A percentile compares a stretch with the other conserved stretches of the same genome.
These are phyloP conservation scores for Sialis fuliginosa DNA, from an alignment of 2,888 invertebrate species.

Conservation along the genomic window DNA sequence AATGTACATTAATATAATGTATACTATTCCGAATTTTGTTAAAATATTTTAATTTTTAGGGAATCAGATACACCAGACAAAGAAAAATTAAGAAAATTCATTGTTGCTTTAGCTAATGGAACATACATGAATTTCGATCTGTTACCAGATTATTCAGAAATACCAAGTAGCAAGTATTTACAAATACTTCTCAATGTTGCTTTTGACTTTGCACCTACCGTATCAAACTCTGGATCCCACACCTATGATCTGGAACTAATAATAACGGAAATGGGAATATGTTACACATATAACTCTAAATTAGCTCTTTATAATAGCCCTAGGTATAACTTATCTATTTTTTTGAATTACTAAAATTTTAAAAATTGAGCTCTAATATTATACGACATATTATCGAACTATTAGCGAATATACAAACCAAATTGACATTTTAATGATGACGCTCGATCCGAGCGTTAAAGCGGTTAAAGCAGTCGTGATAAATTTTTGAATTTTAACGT, in stretches of 20 bases:
- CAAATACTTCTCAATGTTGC: constrained; percentile 34
- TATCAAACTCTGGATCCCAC: constrained; percentile 20
- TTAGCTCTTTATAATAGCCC: constrained; percentile 40
- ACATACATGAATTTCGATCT: constrained; percentile 39
- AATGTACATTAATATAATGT: constrained; percentile 21
- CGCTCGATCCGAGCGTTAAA: too few relatives aligned
- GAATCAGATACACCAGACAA: constrained; percentile 27
- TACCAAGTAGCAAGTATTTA: constrained; percentile 37
- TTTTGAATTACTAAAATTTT: too few relatives aligned
- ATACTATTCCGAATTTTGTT: neutral
- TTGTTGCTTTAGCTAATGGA: constrained; percentile 34
- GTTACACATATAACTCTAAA: constrained; percentile 48
- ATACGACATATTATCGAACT: too few relatives aligned
- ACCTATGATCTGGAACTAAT: constrained; percentile 31
- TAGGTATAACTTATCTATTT: constrained; percentile 22
- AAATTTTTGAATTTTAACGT: too few relatives aligned
- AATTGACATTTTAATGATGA: too few relatives aligned
- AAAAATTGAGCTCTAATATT: too few relatives aligned
- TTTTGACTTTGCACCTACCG: constrained; percentile 30
- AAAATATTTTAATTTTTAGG: constrained; percentile 12
- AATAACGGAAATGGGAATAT: constrained; percentile 50
- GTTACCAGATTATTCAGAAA: constrained; percentile 33
- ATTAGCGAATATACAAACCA: too few relatives aligned
- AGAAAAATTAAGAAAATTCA: constrained; percentile 33
- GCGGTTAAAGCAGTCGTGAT: too few relatives aligned